Conservation (phyloP, 2,797 vertebrate genomes). For the Pteropus rufus region DNA sequence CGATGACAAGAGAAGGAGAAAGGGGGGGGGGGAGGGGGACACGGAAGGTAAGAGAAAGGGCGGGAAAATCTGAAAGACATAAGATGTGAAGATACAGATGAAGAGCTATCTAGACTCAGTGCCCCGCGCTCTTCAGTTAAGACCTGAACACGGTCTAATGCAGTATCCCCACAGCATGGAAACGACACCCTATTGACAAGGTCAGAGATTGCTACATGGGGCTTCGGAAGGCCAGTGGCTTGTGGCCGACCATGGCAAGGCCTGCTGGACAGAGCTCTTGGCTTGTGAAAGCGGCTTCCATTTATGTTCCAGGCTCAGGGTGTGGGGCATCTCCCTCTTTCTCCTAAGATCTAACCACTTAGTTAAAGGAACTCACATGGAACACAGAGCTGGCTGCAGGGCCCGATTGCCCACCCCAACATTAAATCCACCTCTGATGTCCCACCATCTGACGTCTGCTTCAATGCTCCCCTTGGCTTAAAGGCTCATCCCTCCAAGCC, state of each 20-base stretch:
- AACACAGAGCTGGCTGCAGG: neutral
- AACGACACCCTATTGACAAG: rapidly evolving
- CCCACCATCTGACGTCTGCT: neutral
- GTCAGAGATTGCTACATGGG: rapidly evolving
- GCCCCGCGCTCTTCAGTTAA: rapidly evolving
- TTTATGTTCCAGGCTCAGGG: neutral
- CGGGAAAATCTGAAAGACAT: neutral
- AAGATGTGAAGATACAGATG: rapidly evolving
- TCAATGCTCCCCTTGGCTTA: neutral
- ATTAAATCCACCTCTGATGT: neutral
- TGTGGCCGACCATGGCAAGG: rapidly evolving
- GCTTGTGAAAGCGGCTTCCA: neutral
- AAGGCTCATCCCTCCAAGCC: neutral
- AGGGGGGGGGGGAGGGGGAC: rapidly evolving
- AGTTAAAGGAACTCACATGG: neutral
- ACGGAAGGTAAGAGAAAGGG: neutral
- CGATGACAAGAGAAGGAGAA: too few relatives aligned
- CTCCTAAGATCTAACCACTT: neutral
- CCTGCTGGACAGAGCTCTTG: neutral
- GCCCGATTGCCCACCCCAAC: neutral
- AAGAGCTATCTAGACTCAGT: neutral
- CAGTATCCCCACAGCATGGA: rapidly evolving
- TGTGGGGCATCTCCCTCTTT: neutral
- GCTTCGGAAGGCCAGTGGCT: neutral
- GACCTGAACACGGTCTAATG: rapidly evolving